phyloP scores from a whole-genome alignment of 2,113 vertebrate genomes.

The Cisticola juncidis region DNA sequence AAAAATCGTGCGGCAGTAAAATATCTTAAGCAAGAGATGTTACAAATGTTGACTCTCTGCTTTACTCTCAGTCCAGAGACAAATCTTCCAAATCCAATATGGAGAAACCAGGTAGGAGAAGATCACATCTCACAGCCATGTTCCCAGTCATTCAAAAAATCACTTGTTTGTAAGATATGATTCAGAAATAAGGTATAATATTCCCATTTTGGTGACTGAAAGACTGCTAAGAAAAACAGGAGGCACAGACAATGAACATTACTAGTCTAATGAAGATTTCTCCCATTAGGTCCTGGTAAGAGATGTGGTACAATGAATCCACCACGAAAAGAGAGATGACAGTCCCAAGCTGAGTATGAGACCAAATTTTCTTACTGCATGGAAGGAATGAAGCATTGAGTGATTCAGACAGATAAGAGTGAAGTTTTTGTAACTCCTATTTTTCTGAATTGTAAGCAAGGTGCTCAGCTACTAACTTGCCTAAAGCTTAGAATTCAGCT shows the following conservation, averaged over 20 bases:
- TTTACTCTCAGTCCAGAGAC: neutral
- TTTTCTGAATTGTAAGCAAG: neutral
- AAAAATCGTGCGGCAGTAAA: neutral
- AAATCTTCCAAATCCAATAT: neutral
- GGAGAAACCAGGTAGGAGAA: neutral
- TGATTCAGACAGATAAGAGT: neutral
- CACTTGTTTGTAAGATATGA: neutral
- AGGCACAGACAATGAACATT: fast-evolving
- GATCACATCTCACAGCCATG: neutral
- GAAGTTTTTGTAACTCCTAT: neutral
- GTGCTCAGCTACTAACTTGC: neutral
- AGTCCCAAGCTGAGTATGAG: neutral
- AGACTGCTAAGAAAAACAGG: neutral
- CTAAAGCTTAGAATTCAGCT: neutral
- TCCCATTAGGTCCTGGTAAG: neutral
- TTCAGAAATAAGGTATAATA: neutral
- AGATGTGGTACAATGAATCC: neutral
- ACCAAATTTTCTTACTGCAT: neutral
- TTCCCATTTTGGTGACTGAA: neutral
- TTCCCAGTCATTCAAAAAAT: neutral
- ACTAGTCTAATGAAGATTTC: neutral
- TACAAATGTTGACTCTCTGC: neutral
- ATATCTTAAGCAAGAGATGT: neutral
- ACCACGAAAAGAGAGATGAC: neutral
- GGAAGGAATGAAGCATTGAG: neutral